Evolutionary conservation across 2,113 vertebrate species (phyloP), one percentile per base, ranked within the genome.

Genomic region (Phrynosoma blainvillii): DNA sequence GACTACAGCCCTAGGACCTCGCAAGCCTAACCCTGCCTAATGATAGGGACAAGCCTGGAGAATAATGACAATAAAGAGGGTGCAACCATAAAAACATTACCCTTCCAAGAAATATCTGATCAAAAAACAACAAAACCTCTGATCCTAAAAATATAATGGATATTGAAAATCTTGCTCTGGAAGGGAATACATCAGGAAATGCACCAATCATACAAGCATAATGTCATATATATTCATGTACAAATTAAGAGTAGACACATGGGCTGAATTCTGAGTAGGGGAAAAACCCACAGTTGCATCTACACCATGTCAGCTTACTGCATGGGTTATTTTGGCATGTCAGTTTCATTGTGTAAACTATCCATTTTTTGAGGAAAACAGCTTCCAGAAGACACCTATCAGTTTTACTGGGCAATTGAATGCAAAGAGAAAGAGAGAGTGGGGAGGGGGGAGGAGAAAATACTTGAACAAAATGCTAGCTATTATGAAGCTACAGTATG

Each of bases 371-470:
- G 21, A 56, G 76, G 12, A 40, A 73, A 65, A 65, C 9, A 62
- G 52, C 30, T 87, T 73, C 36, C 30, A 47, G 59, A 47, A 42
- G 23, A 54, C 21, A 20, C 59, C 14, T 47, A 23, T 70, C 42
- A 70, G 21, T 79, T 73, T 73, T 70, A 73, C 47, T 87, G 78
- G 23, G 56, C 65, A 32, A 77, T 21, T 30, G 13, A 36, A 59
- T 87, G 52, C n/a, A 87, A 80, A 40, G 32, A 80, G 74, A 76
- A 68, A 68, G 32, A 27, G 74, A 76, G 66, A 62, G 47, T 36
- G 7, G 47, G 4, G 47, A 5, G 47, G 4, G 47, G 7, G 47
- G 47, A 7, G 47, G 47, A 59, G 78, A 87, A 27, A 52, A 56
- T 73, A 42, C 77, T 71, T 56, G 85, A 80, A 23, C 59, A 71